Evolutionary conservation across 2,888 invertebrate species (phyloP).

Genomic region (Smittia sp.): DNA sequence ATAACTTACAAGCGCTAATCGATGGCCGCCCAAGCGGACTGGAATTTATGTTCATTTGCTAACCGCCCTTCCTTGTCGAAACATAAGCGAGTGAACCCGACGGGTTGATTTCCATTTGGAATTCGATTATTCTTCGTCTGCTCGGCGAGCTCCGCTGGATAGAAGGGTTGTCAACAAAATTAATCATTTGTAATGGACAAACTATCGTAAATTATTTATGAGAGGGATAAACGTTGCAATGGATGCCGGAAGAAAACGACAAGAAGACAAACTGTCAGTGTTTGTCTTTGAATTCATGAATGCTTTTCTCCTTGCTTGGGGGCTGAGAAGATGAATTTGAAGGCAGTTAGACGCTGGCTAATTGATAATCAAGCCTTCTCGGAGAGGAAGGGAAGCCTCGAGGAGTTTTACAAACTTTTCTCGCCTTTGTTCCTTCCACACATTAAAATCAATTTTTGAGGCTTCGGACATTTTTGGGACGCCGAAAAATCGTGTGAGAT

Average conservation of each 20-base stretch:
- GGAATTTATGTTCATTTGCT: no score
- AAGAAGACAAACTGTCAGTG: neutral
- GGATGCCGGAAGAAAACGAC: neutral
- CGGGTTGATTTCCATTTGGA: no score
- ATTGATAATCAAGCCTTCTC: neutral
- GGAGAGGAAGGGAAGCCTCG: neutral
- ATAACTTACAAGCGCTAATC: no score
- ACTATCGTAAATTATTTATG: neutral
- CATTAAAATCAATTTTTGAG: neutral
- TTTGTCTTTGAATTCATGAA: neutral
- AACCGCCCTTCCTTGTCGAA: no score
- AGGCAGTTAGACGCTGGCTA: neutral
- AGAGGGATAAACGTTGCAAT: neutral
- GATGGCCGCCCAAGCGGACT: no score
- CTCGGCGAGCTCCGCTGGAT: neutral
- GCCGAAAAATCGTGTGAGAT: neutral
- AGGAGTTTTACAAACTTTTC: neutral
- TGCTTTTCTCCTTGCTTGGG: neutral
- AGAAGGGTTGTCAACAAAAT: neutral
- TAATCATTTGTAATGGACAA: conserved; percentile 2
- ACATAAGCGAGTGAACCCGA: no score
- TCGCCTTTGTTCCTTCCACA: neutral
- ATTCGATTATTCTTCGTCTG: no score
- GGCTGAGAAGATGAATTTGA: neutral
- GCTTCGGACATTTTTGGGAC: neutral